A percentile compares a stretch with the other conserved stretches of the same genome.
Evolutionary conservation across 2,797 vertebrate species (phyloP).

Genomic region (Poecile montanus): DNA sequence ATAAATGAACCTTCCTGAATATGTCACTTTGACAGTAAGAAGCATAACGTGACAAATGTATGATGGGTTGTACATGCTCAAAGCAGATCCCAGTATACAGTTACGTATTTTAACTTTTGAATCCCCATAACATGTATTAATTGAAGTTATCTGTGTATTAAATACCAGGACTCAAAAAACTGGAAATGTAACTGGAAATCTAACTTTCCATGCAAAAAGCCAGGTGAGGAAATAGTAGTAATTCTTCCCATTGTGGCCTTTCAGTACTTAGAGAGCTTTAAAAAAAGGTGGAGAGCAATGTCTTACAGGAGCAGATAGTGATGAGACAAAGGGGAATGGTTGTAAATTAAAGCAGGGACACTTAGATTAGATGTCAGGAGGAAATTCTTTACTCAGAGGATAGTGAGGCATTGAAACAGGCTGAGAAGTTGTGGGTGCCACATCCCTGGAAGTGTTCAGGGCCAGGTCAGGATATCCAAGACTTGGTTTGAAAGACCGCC

Average conservation of each 20-base stretch:
- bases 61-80: background rate
- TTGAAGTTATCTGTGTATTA: background rate
- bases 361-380: background rate
- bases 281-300: background rate
- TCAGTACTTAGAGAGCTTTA: background rate
- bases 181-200: background rate
- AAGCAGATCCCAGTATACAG: background rate
- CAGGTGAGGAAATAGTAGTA: background rate
- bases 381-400: background rate
- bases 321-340: background rate
- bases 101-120: background rate
- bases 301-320: background rate
- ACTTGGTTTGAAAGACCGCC: background rate
- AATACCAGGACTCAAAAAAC: background rate
- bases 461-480: background rate
- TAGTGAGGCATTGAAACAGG: background rate
- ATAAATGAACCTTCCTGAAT: background rate
- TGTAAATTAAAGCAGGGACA: background rate
- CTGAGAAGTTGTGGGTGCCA: background rate
- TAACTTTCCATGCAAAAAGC: background rate
- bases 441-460: background rate
- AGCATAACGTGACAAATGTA: background rate
- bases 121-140: background rate
- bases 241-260: background rate
- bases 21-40: background rate